Base-by-base conservation (phyloP, 2,113 vertebrate species). In the Percina caprodes region DNA sequence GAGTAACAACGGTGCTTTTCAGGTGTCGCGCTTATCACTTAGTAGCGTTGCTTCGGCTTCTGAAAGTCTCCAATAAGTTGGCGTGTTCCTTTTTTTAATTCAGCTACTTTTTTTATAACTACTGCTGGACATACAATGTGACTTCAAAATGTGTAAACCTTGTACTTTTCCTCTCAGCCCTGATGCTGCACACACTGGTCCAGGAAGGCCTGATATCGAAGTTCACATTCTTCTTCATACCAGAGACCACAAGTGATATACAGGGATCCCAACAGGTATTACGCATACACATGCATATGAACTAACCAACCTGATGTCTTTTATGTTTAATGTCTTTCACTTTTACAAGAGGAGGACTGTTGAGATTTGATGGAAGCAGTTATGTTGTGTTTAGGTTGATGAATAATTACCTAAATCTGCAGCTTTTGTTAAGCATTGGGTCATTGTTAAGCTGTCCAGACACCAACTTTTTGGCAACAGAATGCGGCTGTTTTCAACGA, bases 181-280 rank as follows among this genome's bases (percentile, higher is more conserved):
- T 99, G 80, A 97, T 92, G 95, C 94, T 99, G 26, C 93, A 94
- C 77, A 93, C 95, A 2, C 94, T 99, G 82, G 92, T 98, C 79
- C 92, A 95, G 33, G 96, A 96, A 21, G 95, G 96, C 3, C 92
- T 99, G 49, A 95, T 99, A 82, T 98, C 97, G 1, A 94, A 96
- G 70, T 98, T 95, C 75, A 92, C 62, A 0, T 26, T 99, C 33
- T 48, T 95, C 74, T 95, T 94, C 87, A 94, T 99, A 59, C 96
- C 97, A 1, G 94, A 93, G 51, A 95, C 90, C 45, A 88, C 96
- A 24, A 95, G 42, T 80, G 97, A 98, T 74, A 90, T 97, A 46
- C 94, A 96, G 80, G 97, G 96, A 73, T 95, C 97, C 15, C 82
- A 82, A 77, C 96, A 95, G 97, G 98, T 99, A 94, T 0, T 10